Evolutionary conservation across 1,140 invertebrate genomes (phyloP), one percentile per base, ranked within the genome.

Genomic region (Drosophila santomea): DNA sequence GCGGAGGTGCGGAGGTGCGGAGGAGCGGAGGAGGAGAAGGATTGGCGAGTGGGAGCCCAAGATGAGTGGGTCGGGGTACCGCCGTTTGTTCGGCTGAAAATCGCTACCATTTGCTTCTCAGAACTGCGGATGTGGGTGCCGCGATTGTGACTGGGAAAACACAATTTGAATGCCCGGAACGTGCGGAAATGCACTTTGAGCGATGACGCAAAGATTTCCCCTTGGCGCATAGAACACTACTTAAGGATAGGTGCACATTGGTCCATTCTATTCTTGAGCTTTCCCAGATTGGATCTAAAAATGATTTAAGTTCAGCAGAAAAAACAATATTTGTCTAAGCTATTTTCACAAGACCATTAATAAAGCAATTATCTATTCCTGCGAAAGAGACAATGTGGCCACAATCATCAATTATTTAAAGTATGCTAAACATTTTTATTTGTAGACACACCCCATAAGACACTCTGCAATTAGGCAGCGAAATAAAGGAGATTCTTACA

Each of bases 101-200:
- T 74, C 73, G 68, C 84, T 74, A 89, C 80, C 72, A 76, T 89
- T 89, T 82, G 84, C 79, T 91, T 91, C 90, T 85, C 55, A 88
- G 90, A 91, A 91, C 77, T 82, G 83, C 90, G 90, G 90, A 91
- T 91, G 78, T 74, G 56, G 51, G 76, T 74, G 61, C 71, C 52
- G 56, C 20, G 72, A 78, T 86, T 85, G 63, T 35, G 63, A 69
- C 56, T 77, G 62, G 58, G 62, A 90, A 71, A 78, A 59, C 56
- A 54, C 55, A 48, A 71, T 60, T 74, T 62, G 64, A 78, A 89
- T 76, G 78, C 69, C 56, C 10, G 36, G 81, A 79, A 86, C 85
- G 85, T 90, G 86, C 74, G 85, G 85, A 90, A 90, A 90, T 89
- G 80, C 80, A 78, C 77, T 80, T 84, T 84, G 32, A 25, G 54